These are phyloP conservation scores for Vicugna pacos DNA, from an alignment of 2,113 vertebrate species.

Conservation along the genomic window DNA sequence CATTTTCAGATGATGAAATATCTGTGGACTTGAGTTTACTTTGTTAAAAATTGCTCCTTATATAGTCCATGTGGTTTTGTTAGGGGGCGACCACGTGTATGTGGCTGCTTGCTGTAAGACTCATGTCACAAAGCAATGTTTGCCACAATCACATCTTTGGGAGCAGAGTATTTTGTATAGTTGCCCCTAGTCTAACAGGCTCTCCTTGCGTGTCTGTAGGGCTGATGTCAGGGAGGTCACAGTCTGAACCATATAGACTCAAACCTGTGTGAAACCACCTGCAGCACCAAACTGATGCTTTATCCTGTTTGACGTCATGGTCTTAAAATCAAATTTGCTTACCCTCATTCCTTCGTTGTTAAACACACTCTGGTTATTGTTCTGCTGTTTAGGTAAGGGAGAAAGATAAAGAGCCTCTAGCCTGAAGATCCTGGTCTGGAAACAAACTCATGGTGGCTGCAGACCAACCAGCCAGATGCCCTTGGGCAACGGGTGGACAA, in stretches of 20 bases:
- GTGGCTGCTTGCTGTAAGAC: background rate
- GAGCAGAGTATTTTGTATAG: background rate
- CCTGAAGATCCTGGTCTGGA: background rate
- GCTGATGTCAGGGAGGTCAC: background rate
- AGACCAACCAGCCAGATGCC: background rate
- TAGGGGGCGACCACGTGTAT: background rate
- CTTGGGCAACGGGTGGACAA: background rate
- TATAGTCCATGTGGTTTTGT: background rate
- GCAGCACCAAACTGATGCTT: background rate
- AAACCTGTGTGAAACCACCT: background rate
- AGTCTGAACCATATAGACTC: background rate
- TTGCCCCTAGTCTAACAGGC: background rate
- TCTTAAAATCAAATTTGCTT: constrained; percentile 65
- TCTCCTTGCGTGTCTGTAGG: background rate
- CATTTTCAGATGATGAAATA: background rate
- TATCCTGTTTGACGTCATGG: constrained; percentile 61
- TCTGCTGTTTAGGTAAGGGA: constrained; percentile 47
- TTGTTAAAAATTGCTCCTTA: background rate
- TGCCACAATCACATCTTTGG: background rate
- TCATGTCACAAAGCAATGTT: constrained; percentile 5
- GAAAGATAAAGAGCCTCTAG: constrained; percentile 58
- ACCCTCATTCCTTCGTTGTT: constrained; percentile 47
- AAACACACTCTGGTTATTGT: constrained; percentile 61
- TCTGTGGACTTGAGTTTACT: background rate
- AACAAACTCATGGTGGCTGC: background rate